phyloP scores from a whole-genome alignment of 2,797 vertebrate species.

The Ispidina lecontei region DNA sequence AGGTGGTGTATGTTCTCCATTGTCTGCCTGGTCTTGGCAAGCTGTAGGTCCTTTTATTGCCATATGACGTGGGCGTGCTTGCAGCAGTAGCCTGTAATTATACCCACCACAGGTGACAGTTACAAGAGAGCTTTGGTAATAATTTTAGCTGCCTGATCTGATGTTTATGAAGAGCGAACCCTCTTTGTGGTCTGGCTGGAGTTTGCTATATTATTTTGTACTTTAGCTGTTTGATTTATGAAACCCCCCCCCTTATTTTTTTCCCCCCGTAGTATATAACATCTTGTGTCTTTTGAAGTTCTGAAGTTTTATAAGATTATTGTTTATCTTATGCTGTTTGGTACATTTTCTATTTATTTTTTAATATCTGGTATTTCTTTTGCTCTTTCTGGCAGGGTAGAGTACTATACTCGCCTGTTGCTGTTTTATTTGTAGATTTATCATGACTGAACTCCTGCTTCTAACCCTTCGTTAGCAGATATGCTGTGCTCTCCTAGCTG shows the following conservation, averaged over 20 bases:
- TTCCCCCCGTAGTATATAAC: background rate
- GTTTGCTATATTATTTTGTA: constrained; percentile 44
- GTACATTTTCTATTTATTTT: background rate
- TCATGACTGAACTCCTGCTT: background rate
- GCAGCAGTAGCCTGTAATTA: constrained; percentile 88
- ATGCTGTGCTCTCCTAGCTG: background rate
- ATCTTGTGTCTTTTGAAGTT: background rate
- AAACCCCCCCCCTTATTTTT: background rate
- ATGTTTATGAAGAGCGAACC: constrained; percentile 79
- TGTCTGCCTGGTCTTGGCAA: constrained; percentile 79
- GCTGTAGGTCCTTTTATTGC: constrained; percentile 79
- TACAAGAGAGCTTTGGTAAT: constrained; percentile 78
- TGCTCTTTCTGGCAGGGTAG: background rate
- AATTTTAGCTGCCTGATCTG: constrained; percentile 80
- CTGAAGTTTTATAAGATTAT: background rate
- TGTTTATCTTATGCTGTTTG: background rate
- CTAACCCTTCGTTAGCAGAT: background rate
- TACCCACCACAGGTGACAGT: constrained; percentile 88
- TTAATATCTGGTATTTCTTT: background rate
- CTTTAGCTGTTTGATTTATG: constrained; percentile 68
- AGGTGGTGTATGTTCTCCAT: constrained; percentile 78
- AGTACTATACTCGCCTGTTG: background rate
- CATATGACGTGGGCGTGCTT: constrained; percentile 82
- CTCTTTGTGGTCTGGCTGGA: constrained; percentile 72
- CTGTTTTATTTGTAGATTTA: constrained; percentile 38